Conservation (phyloP, 2,888 invertebrate species). For the Epinotia demarniana region DNA sequence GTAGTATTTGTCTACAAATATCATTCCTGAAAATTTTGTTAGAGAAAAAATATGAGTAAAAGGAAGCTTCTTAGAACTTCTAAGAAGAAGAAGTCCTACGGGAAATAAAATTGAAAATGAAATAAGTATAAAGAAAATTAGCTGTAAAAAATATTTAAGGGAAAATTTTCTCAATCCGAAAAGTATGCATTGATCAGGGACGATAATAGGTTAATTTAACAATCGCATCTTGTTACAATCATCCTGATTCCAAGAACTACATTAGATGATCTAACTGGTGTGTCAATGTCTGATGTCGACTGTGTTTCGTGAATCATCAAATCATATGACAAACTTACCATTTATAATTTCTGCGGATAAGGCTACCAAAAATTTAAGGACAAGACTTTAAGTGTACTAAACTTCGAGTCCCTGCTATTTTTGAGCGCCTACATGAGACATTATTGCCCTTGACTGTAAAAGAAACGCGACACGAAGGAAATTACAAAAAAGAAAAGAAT, state of each 20-base stretch:
- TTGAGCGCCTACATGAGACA: background rate
- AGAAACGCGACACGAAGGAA: background rate
- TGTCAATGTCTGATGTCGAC: background rate
- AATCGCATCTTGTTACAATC: background rate
- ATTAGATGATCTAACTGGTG: slow-evolving; percentile 5
- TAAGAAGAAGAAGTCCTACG: no score
- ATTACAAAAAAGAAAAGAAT: slow-evolving; percentile 23
- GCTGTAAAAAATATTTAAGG: no score
- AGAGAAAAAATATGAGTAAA: no score
- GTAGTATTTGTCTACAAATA: no score
- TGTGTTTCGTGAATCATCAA: background rate
- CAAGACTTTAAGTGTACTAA: background rate
- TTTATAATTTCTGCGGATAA: background rate
- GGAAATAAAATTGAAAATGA: no score
- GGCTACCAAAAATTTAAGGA: background rate
- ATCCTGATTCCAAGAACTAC: background rate
- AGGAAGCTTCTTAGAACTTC: no score
- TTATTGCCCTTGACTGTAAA: background rate
- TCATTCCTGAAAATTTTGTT: no score
- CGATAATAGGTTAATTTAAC: background rate
- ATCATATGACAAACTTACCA: background rate
- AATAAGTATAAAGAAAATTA: no score
- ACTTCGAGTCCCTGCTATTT: background rate
- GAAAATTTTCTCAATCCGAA: no score
- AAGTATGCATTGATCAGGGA: no score